Evolutionary conservation across 2,888 invertebrate genomes (phyloP).

Genomic region (Rhagophthalmus giganteus): DNA sequence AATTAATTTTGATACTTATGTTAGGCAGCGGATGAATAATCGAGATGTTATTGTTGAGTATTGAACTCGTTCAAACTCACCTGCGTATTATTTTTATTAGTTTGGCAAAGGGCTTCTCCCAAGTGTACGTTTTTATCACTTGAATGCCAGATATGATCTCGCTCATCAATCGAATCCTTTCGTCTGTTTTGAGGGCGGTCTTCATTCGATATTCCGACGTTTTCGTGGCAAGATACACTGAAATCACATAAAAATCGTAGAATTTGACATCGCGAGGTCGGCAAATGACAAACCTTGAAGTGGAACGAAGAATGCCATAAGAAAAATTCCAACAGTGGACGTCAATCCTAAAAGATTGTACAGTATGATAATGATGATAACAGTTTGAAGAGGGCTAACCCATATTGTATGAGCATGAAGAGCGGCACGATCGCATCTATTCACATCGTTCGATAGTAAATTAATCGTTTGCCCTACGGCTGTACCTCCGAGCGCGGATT

Average conservation of each 20-base stretch:
- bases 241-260: constrained; percentile 26
- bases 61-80: too few species aligned
- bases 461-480: constrained; percentile 64
- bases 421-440: constrained; percentile 78
- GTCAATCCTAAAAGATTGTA: constrained; percentile 60
- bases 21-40: too few species aligned
- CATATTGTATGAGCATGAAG: constrained; percentile 80
- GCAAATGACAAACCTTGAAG: constrained; percentile 52
- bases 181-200: constrained; percentile 87
- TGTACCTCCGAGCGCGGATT: constrained; percentile 75
- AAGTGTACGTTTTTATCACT: constrained; percentile 93
- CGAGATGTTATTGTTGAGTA: too few species aligned
- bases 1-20: too few species aligned
- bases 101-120: constrained; percentile 81
- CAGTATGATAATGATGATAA: constrained; percentile 71
- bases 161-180: constrained; percentile 87
- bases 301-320: constrained; percentile 57
- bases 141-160: constrained; percentile 85
- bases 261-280: too few species aligned
- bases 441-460: constrained; percentile 81
- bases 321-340: constrained; percentile 59
- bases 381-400: constrained; percentile 76
- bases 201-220: constrained; percentile 70
- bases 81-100: constrained; percentile 71
- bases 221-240: constrained; percentile 72